Evolutionary conservation across 1,140 invertebrate genomes (phyloP), one percentile per base, ranked within the genome.

Genomic region (Oryzaephilus surinamensis): DNA sequence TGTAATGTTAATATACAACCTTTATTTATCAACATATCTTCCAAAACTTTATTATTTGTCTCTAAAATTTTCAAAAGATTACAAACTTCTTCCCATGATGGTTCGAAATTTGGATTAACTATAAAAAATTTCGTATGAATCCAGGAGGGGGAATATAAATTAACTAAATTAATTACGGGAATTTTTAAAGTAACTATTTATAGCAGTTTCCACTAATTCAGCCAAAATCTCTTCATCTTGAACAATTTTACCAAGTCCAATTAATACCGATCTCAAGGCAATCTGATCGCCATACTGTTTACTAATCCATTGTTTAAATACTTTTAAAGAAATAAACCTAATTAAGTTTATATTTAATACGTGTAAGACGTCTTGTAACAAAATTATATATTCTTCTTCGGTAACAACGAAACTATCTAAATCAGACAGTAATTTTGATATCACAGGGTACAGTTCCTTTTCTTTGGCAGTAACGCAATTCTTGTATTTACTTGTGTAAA

Each of bases 1-100:
- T 62, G 52, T 11, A 62, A 43, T n/a, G 52, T 52, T 17, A 62
- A 45, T 32, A 61, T 35, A 19, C 47, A 41, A 2, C 54, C 54
- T 21, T 55, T 50, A 31, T 32, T 38, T 7, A 56, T 27, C 30
- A 57, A 33, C 1, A 38, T 36, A 34, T 53, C 20, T 41, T 60
- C 56, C 14, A 62, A 40, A 33, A 53, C 51, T 11, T 29, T 37
- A 28, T 51, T 49, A 38, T 58, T 61, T 14, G 39, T 24, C 11
- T 31, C 23, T 20, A 38, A 36, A 26, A 53, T 40, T 29, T 40
- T 50, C 26, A 55, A 41, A 32, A 42, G 16, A 29, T 46, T 21
- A n/a, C 38, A 34, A 1, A 57, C 31, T 32, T 53, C 29, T 27
- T 41, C 39, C 60, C 60, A 62, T 10, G 54, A 45, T 3, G 51